Percentiles rank a stretch among this genome's conserved stretches.
Conservation (phyloP, 2,113 vertebrate species). For the Natator depressus region DNA sequence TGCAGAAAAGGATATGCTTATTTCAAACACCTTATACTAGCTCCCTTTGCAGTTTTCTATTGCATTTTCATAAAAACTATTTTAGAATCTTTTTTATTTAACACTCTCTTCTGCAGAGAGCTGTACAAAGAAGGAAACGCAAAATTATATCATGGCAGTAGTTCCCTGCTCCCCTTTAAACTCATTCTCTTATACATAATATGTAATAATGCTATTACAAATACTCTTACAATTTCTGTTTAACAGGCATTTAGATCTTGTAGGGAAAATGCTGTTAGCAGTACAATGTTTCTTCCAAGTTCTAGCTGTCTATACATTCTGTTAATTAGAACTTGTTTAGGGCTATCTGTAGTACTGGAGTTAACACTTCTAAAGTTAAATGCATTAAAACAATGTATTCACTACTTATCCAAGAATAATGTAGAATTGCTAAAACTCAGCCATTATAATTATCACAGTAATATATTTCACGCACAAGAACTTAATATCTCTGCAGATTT, state of each 20-base stretch:
- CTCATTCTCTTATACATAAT: background rate
- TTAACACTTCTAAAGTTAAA: background rate
- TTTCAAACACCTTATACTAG: background rate
- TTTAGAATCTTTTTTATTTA: background rate
- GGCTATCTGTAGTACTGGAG: background rate
- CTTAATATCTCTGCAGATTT: background rate
- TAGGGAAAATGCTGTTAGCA: background rate
- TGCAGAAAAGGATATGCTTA: background rate
- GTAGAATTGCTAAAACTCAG: background rate
- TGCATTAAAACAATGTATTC: background rate
- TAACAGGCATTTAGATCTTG: background rate
- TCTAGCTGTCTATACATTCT: background rate
- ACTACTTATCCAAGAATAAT: background rate
- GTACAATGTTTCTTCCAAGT: background rate
- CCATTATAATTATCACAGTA: background rate
- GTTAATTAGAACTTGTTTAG: background rate
- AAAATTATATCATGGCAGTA: background rate
- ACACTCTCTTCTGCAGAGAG: background rate
- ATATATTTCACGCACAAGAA: background rate
- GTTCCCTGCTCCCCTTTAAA: background rate
- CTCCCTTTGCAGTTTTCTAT: background rate
- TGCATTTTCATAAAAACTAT: background rate
- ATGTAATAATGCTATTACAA: background rate
- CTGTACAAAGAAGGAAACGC: accelerated
- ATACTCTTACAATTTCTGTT: background rate